Evolutionary conservation across 2,888 invertebrate genomes (phyloP).

Genomic region (Acanthosepion lycidas): DNA sequence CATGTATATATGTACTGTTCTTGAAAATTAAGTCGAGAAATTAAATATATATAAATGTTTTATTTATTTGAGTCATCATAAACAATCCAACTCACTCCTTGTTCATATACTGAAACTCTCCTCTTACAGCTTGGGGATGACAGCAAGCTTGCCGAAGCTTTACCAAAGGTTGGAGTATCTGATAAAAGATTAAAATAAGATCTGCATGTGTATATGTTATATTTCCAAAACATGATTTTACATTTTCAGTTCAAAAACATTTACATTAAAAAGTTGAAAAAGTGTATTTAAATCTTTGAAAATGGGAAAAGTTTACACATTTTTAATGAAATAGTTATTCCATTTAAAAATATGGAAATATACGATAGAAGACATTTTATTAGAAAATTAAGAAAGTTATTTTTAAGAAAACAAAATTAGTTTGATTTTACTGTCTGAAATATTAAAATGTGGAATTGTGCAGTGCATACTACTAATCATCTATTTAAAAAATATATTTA

Average conservation of each 20-base stretch:
- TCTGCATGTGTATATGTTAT: neutral
- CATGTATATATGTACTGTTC: neutral
- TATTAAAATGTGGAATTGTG: no score
- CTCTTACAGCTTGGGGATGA: slow-evolving; percentile 80
- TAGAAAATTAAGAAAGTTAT: no score
- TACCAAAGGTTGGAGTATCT: slow-evolving; percentile 81
- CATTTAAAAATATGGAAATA: no score
- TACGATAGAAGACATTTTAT: no score
- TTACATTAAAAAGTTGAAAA: neutral
- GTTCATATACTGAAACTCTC: slow-evolving; percentile 77
- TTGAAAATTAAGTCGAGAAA: neutral
- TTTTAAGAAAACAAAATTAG: no score
- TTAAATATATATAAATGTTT: neutral
- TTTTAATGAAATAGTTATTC: neutral
- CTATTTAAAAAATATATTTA: no score
- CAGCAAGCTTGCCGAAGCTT: slow-evolving; percentile 83
- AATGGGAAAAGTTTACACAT: neutral
- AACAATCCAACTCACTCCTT: slow-evolving; percentile 64
- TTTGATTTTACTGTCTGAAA: no score
- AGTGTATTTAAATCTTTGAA: neutral
- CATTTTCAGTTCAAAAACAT: neutral
- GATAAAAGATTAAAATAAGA: slow-evolving; percentile 55
- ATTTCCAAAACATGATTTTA: neutral
- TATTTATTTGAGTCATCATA: neutral
- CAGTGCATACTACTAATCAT: no score